phyloP scores from a whole-genome alignment of 2,113 vertebrate species.

The Hiodon tergisus region DNA sequence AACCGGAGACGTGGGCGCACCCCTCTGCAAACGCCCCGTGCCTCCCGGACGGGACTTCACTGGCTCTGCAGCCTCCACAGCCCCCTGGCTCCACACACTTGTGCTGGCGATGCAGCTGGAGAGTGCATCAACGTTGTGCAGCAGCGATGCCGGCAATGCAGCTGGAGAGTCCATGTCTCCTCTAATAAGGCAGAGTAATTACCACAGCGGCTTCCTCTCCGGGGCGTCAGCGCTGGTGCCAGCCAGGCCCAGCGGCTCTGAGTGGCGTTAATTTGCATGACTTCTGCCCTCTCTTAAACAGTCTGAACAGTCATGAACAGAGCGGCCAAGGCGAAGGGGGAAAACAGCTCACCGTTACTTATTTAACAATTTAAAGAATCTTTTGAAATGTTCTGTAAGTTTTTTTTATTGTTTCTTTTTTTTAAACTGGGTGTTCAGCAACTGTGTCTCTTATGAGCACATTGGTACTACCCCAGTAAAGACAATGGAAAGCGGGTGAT shows the following conservation, averaged over 20 bases:
- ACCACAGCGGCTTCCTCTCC: not conserved
- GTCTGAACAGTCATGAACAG: not conserved
- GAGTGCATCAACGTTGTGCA: too few relatives aligned
- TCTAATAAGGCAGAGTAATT: conserved; percentile 26
- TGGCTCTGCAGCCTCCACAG: too few relatives aligned
- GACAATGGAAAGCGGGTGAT: not conserved
- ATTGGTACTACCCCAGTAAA: not conserved
- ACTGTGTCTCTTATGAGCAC: not conserved
- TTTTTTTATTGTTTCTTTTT: not conserved
- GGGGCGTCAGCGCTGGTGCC: not conserved
- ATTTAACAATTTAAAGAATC: conserved; percentile 20
- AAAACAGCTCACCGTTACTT: conserved; percentile 11
- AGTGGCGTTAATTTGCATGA: conserved; percentile 28
- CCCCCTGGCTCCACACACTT: too few relatives aligned
- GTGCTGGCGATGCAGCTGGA: too few relatives aligned
- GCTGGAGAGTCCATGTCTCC: not conserved
- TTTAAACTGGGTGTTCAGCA: too few relatives aligned
- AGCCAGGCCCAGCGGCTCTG: not conserved
- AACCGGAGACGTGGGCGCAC: too few relatives aligned
- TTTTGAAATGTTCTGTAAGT: conserved; percentile 9
- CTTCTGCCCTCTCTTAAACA: conserved; percentile 16
- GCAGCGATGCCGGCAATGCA: too few relatives aligned
- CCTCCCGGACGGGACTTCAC: too few relatives aligned
- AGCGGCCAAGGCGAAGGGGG: not conserved
- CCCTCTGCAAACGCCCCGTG: too few relatives aligned